These are phyloP conservation scores for Pseudococcus jackbeardsleyi DNA, from an alignment of 2,888 invertebrate species.

Conservation along the genomic window DNA sequence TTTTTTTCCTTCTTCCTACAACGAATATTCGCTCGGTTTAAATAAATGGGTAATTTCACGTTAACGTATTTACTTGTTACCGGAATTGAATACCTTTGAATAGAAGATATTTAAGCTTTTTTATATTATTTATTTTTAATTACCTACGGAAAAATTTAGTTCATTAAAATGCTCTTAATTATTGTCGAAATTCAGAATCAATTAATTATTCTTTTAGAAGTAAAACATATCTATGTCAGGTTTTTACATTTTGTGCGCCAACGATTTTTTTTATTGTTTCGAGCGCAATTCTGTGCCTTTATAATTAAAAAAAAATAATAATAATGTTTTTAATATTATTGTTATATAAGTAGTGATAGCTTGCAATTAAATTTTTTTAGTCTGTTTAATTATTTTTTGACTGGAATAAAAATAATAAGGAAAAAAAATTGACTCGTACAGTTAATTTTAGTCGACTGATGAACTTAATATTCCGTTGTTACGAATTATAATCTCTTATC, in stretches of 20 bases:
- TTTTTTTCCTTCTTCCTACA: constrained; percentile 38
- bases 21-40: constrained; percentile 28
- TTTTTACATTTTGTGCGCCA: constrained; percentile 56
- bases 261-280: constrained; percentile 45
- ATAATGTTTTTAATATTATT: constrained; percentile 56
- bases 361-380: constrained; percentile 57
- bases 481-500: constrained; percentile 29
- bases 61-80: constrained; percentile 56
- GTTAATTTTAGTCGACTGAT: constrained; percentile 55
- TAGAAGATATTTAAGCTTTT: constrained; percentile 43
- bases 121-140: constrained; percentile 53
- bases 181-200: constrained; percentile 57
- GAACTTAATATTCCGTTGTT: constrained; percentile 56
- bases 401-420: not conserved
- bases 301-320: constrained; percentile 50
- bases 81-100: constrained; percentile 49
- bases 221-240: constrained; percentile 57
- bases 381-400: constrained; percentile 55
- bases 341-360: constrained; percentile 56
- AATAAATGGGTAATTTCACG: constrained; percentile 40
- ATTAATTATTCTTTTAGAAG: constrained; percentile 57
- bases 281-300: constrained; percentile 52
- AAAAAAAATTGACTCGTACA: constrained; percentile 7
- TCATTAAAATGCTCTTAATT: constrained; percentile 54
- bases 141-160: constrained; percentile 47